Conservation (phyloP, 2,797 vertebrate species). For the Macropus fuliginosus region DNA sequence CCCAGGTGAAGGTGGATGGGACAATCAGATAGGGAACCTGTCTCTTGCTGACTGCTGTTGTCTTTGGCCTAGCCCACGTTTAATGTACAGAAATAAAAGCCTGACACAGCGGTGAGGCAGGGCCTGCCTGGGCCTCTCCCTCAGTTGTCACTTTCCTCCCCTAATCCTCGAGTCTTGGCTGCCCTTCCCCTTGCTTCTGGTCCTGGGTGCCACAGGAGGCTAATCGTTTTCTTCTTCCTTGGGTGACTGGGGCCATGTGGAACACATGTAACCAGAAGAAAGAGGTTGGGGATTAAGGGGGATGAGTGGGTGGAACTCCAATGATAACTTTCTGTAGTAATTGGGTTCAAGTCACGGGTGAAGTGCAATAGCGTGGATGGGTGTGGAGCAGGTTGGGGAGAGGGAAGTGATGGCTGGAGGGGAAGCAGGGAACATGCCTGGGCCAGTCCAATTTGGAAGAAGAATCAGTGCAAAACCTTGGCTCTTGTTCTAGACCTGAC, state of each 20-base stretch:
- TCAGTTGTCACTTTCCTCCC: conserved; percentile 14
- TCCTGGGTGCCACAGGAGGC: conserved; percentile 27
- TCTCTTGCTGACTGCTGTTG: not conserved
- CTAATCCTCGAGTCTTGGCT: not conserved
- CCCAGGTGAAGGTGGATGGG: not conserved
- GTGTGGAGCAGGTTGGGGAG: conserved; percentile 4
- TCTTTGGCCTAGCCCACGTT: not conserved
- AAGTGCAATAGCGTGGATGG: conserved; percentile 1
- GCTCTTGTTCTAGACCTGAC: not conserved
- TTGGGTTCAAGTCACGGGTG: conserved; percentile 32
- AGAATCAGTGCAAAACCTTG: conserved; percentile 6
- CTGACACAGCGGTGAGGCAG: not conserved
- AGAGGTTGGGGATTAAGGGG: conserved; percentile 52
- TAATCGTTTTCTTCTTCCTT: conserved; percentile 56
- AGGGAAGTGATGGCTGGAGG: not conserved
- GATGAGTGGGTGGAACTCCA: conserved; percentile 48
- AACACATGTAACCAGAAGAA: conserved; percentile 66
- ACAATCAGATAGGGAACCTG: conserved; percentile 2
- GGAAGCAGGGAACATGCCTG: not conserved
- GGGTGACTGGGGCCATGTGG: conserved; percentile 22
- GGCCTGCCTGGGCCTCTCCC: conserved; percentile 5
- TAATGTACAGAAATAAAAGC: not conserved
- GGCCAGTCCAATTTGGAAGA: not conserved
- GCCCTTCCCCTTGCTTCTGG: not conserved
- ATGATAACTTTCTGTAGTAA: conserved; percentile 30